Conservation (phyloP, 2,888 invertebrate genomes). For the Latrodectus hesperus region DNA sequence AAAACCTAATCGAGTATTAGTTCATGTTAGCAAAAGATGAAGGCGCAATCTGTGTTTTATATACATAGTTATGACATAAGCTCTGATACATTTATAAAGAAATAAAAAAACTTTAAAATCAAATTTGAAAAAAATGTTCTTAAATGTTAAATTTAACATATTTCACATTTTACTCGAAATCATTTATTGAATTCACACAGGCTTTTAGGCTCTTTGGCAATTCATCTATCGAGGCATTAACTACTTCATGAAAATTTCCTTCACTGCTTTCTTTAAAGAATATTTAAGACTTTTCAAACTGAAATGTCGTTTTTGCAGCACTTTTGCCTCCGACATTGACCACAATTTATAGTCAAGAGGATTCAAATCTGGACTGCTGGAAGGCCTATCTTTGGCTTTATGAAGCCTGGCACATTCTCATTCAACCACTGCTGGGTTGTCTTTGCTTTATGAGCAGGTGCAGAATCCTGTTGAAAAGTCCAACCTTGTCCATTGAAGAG, state of each 20-base stretch:
- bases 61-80: not conserved
- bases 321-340: not conserved
- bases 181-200: not conserved
- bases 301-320: not conserved
- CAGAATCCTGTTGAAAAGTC: too few relatives aligned
- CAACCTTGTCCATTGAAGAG: too few relatives aligned
- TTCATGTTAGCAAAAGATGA: not conserved
- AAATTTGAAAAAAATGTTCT: not conserved
- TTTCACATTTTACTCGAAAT: constrained; percentile 1
- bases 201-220: not conserved
- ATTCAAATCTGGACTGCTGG: not conserved
- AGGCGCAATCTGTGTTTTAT: constrained; percentile 5
- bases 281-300: not conserved
- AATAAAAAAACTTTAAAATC: not conserved
- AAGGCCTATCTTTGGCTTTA: not conserved
- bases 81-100: constrained; percentile 4
- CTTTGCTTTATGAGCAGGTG: not conserved
- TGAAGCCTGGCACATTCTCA: not conserved
- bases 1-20: too few relatives aligned
- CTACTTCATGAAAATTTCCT: constrained; percentile 10
- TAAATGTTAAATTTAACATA: not conserved
- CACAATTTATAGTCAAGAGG: not conserved
- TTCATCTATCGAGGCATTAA: not conserved
- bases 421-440: not conserved
- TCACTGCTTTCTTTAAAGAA: not conserved